Evolutionary conservation across 2,113 vertebrate genomes (phyloP), one percentile per base, ranked within the genome.

Genomic region (Riparia riparia): DNA sequence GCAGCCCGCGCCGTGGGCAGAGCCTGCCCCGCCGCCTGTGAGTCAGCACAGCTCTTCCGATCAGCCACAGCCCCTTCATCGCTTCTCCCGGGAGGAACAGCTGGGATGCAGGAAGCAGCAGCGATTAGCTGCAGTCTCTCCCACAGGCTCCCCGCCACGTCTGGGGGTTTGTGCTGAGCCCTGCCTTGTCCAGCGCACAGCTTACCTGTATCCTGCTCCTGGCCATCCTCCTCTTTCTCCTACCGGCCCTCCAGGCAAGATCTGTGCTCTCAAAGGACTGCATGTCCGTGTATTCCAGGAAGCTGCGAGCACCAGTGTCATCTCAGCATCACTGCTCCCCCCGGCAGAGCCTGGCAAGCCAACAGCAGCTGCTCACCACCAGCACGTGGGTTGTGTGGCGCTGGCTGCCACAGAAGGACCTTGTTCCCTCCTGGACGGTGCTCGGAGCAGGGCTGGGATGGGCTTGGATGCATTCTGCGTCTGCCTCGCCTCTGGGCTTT

Each of bases 11-110:
- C 70, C 4, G 4, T 7, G 19, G 93, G 86, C 90, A 95, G 81
- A 92, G 76, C 65, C 92, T 86, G 76, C 84, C 81, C 71, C 0
- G 63, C 80, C 7, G n/a, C 78, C 96, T 79, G 97, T 98, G 98
- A 98, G 98, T 98, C 98, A 98, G 98, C 98, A 98, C 71, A 54
- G 97, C 94, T 93, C 73, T 93, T 64, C 45, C 82, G 5, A 58
- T 93, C 89, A 94, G 96, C 74, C 4, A 42, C 91, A 54, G 61
- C 93, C 84, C 89, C 81, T 61, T 50, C 51, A 24, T 18, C 58
- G 72, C 56, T 17, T 28, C 65, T 76, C 89, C 60, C 19, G 28
- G 83, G 81, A 95, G 86, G 21, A 68, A 34, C 58, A 13, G 61
- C 56, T 11, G 28, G 66, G 45, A 66, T 78, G 82, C 11, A 34